Base-by-base conservation (phyloP, 1,140 invertebrate species). In the Holcopasites calliopsidis region DNA sequence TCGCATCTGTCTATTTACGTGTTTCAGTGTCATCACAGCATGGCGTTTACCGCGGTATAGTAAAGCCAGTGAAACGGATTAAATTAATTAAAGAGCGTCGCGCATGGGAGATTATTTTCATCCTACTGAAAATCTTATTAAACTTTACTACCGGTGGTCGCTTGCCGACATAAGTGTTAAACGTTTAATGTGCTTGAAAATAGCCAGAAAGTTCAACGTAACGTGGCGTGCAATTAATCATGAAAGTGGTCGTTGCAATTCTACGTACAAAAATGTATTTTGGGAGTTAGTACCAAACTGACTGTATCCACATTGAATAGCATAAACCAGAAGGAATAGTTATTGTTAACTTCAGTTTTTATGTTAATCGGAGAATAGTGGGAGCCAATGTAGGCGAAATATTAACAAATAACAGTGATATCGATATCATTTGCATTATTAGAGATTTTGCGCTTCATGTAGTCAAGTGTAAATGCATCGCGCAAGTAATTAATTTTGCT, bases 31-130 rank as follows among this genome's bases (percentile, higher is more conserved):
- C 21, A 8, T 5, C 31, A 11, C n/a, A 40, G 13, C 38, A 6
- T 6, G 38, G 23, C 62, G 42, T 49, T 50, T 21, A 11, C 62
- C 8, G 13, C 16, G 44, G 18, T 50, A 50, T 18, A 31, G 62
- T 35, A 38, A 65, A 47, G 13, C 33, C 62, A 65, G 62, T 23
- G 44, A 50, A 44, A 26, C 62, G 62, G 62, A 65, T 65, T 33
- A 50, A 65, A 50, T 65, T 50, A 65, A 65, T 65, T 65, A 65
- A 65, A 65, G 50, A 50, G 44, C 13, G n/a, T 26, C 31, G 21
- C 44, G 62, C 47, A 35, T 35, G 62, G 23, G 21, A 50, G 44
- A 50, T 65, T 50, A 50, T 50, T 65, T 65, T 35, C 62, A 65
- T 65, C 62, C 28, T n/a, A 3, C 1, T 65, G 44, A 65, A 65